Evolutionary conservation across 2,888 invertebrate species (phyloP), one percentile per base, ranked within the genome.

Genomic region (Ditula angustiorana): DNA sequence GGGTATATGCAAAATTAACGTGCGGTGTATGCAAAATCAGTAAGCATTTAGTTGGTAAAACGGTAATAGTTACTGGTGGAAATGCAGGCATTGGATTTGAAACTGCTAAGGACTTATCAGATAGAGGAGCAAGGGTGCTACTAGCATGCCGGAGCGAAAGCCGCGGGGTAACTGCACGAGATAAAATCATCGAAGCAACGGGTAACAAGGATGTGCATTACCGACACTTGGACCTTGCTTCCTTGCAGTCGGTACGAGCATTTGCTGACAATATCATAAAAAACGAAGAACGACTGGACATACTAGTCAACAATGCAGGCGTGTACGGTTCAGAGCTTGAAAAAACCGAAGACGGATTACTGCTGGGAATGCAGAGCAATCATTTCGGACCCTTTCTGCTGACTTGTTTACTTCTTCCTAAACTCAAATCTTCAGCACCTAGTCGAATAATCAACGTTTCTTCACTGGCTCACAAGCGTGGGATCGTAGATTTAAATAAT

Each of bases 61-160:
- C 96, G 2, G 96, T 96, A n/a, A 93, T 98, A 58, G 94, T 98
- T 30, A 98, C 98, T 10, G 98, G 98, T 21, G 96, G 96, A 55
- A 97, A 96, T 70, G 94, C 95, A 71, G 97, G 97, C 4, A 96
- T 97, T 74, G 97, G 97, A 26, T 96, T 94, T 75, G 96, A 96
- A 80, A 96, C 96, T 0, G 95, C 96, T 0, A 94, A 93, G 70
- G 95, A 96, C 76, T 79, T 96, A 53, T 96, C 96, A 0, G 94
- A 94, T 67, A 92, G 96, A 76, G 96, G 96, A 26, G 97, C 96
- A 0, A 93, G 94, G 66, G 93, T 98, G 5, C 96, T 98, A 59
- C 93, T 98, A 93, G 97, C 96, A 0, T 97, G 97, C 81, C 93
- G 97, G 69, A 95, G 96, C 78, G 80, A 95, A 66, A 94, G 94